Evolutionary conservation across 2,888 invertebrate genomes (phyloP).

Genomic region (Leptinotarsa tumamoca): DNA sequence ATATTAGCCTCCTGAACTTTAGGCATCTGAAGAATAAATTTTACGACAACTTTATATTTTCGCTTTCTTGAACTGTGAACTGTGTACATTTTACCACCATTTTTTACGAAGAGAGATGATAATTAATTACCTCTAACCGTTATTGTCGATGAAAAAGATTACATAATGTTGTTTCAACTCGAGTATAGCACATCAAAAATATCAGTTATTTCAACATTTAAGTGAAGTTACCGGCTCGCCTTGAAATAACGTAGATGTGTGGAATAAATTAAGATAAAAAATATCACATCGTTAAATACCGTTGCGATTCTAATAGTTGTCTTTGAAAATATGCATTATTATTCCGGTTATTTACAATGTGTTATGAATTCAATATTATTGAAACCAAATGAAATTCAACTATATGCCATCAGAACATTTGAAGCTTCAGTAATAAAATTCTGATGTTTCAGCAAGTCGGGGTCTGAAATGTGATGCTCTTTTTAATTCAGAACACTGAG

Average conservation of each 20-base stretch:
- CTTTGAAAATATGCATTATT: neutral
- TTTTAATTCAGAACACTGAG: too few relatives aligned
- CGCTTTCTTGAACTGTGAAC: neutral
- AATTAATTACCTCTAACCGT: slow-evolving; percentile 5
- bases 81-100: neutral
- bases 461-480: too few relatives aligned
- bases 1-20: neutral
- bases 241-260: slow-evolving; percentile 25
- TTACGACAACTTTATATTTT: neutral
- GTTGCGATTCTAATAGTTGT: slow-evolving; percentile 2
- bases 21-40: neutral
- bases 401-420: too few relatives aligned
- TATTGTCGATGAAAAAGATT: slow-evolving; percentile 12
- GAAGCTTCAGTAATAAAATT: too few relatives aligned
- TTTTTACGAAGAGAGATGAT: neutral
- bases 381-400: neutral
- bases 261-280: slow-evolving; percentile 15
- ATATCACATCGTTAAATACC: slow-evolving; percentile 6
- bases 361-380: neutral
- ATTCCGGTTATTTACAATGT: neutral
- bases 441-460: too few relatives aligned
- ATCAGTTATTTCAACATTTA: slow-evolving; percentile 24
- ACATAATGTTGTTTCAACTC: slow-evolving; percentile 7
- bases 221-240: slow-evolving; percentile 27
- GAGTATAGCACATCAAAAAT: slow-evolving; percentile 15